phyloP scores from a whole-genome alignment of 2,113 vertebrate species.

The Megatriorchis doriae region DNA sequence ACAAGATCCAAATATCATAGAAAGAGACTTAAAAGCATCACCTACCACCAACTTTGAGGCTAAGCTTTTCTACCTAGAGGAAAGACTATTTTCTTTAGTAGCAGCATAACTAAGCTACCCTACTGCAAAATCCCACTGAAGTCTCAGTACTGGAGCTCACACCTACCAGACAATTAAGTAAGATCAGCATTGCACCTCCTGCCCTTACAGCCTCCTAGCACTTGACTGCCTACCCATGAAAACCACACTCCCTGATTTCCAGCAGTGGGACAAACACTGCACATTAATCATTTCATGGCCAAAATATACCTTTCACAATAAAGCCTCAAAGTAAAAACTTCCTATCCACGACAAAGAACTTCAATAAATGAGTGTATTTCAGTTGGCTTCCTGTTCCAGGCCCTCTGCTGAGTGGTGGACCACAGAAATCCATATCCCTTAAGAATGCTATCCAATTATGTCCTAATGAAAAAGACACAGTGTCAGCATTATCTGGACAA shows the following conservation, averaged over 20 bases:
- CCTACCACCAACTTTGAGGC: background rate
- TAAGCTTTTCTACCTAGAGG: background rate
- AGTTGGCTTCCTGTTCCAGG: background rate
- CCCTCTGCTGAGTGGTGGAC: background rate
- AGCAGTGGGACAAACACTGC: background rate
- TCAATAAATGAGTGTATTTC: background rate
- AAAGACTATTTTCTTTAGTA: background rate
- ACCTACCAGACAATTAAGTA: background rate
- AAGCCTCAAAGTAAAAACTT: background rate
- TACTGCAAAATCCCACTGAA: background rate
- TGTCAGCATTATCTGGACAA: background rate
- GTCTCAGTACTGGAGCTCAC: background rate
- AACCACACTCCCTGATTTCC: background rate
- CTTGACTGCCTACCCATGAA: background rate
- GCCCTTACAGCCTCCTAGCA: background rate
- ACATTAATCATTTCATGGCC: fast-evolving
- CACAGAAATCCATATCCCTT: background rate
- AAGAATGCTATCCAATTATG: background rate
- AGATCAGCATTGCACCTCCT: background rate
- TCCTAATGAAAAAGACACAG: background rate
- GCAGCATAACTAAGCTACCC: background rate
- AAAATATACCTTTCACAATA: background rate
- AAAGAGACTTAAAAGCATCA: background rate
- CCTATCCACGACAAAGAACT: background rate
- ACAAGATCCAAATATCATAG: background rate